phyloP scores from a whole-genome alignment of 2,888 invertebrate species.

The Pyrrhia umbra region DNA sequence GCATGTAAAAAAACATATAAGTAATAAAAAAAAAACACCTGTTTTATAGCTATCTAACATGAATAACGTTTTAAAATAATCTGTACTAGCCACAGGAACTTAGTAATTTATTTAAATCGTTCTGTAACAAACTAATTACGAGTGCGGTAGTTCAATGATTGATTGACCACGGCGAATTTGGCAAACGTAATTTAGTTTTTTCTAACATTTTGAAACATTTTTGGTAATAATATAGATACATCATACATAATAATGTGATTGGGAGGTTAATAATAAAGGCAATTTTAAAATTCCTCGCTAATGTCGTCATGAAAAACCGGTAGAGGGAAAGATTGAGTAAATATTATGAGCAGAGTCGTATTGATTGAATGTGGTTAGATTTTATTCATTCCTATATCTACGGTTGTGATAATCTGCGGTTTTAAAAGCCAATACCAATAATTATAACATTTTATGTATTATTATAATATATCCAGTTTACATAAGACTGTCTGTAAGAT shows the following conservation, averaged over 20 bases:
- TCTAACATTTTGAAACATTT: slow-evolving; percentile 24
- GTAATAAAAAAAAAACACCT: not conserved
- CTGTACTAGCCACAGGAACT: slow-evolving; percentile 36
- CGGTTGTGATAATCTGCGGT: not conserved
- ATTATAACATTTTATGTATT: no score
- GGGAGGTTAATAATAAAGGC: slow-evolving; percentile 32
- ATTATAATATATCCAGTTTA: no score
- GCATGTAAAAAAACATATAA: not conserved
- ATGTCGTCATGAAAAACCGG: slow-evolving; percentile 12
- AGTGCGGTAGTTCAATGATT: slow-evolving; percentile 48
- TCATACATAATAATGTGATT: slow-evolving; percentile 28
- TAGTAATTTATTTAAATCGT: slow-evolving; percentile 44
- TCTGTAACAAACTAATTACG: slow-evolving; percentile 46
- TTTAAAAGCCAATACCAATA: not conserved
- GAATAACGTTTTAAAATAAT: slow-evolving; percentile 34
- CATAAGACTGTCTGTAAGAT: no score
- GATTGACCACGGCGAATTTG: slow-evolving; percentile 48
- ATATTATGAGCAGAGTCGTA: not conserved
- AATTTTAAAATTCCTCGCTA: slow-evolving; percentile 38
- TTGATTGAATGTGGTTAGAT: slow-evolving; percentile 4
- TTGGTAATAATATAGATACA: slow-evolving; percentile 24
- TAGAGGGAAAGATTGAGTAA: not conserved
- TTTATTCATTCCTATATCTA: not conserved
- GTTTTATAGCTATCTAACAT: slow-evolving; percentile 1
- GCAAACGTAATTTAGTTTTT: slow-evolving; percentile 33